Conservation (phyloP, 1,140 invertebrate genomes). For the Diachasmimorpha longicaudata region DNA sequence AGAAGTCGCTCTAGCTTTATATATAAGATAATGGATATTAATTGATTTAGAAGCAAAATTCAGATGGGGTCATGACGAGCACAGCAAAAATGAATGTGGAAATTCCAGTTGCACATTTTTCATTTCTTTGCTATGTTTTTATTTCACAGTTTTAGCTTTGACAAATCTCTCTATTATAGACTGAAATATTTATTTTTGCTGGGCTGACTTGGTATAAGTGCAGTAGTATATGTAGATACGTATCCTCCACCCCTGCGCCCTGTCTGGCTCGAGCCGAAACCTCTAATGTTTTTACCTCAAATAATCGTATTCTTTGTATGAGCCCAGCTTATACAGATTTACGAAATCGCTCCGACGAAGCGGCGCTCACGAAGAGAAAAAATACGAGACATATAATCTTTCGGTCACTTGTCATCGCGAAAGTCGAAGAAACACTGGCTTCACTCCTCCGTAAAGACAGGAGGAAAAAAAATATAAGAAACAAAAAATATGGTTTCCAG, state of each 20-base stretch:
- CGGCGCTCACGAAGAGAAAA: neutral
- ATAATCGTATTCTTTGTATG: neutral
- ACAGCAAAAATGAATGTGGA: too few relatives aligned
- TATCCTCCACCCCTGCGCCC: too few relatives aligned
- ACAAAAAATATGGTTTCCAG: conserved; percentile 36
- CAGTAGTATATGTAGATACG: too few relatives aligned
- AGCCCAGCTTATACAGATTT: conserved; percentile 17
- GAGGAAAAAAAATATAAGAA: neutral
- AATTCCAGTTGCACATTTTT: too few relatives aligned
- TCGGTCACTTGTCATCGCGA: neutral
- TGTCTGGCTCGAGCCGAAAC: neutral
- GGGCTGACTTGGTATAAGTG: too few relatives aligned
- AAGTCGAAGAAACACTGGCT: conserved; percentile 4
- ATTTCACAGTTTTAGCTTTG: too few relatives aligned
- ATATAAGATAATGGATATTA: conserved; percentile 59
- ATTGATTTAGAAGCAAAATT: conserved; percentile 34
- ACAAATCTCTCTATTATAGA: too few relatives aligned
- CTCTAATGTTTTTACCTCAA: neutral
- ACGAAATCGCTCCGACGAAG: neutral
- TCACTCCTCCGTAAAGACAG: neutral
- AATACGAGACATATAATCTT: neutral
- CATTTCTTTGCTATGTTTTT: too few relatives aligned
- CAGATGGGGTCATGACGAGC: too few relatives aligned
- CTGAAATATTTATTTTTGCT: too few relatives aligned
- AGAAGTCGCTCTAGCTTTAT: conserved; percentile 39